These are phyloP conservation scores for Rhabdomys pumilio DNA, from an alignment of 2,797 vertebrate genomes.

Conservation along the genomic window DNA sequence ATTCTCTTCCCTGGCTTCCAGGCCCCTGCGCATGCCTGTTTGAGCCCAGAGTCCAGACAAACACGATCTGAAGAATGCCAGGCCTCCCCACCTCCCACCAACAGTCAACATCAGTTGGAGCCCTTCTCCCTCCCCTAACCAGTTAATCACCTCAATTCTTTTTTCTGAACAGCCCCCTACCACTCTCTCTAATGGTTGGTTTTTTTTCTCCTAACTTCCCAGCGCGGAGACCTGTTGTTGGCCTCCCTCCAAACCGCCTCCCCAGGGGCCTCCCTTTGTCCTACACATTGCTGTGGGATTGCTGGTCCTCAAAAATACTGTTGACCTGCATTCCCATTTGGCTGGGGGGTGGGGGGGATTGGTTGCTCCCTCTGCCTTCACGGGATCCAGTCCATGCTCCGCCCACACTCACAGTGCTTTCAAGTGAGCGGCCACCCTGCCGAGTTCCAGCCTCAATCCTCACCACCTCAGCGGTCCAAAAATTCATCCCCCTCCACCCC, in stretches of 20 bases:
- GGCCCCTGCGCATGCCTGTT: background rate
- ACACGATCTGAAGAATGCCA: background rate
- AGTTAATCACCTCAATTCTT: background rate
- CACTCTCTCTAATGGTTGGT: background rate
- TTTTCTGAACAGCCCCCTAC: constrained; percentile 25
- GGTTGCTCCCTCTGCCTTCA: background rate
- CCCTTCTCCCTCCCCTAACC: background rate
- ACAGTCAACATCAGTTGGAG: background rate
- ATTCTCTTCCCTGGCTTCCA: constrained; percentile 19
- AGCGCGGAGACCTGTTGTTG: background rate
- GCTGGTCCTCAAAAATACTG: background rate
- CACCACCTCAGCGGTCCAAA: background rate
- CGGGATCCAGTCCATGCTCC: background rate
- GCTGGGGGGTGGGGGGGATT: too few relatives aligned
- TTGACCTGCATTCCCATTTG: background rate
- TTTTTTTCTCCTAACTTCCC: background rate
- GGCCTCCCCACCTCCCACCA: background rate
- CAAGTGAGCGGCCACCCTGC: background rate
- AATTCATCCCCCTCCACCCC: background rate
- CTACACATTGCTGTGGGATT: background rate
- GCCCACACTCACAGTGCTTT: background rate
- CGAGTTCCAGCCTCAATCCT: background rate
- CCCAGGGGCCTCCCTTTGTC: background rate
- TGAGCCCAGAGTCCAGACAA: background rate
- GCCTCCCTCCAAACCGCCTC: background rate